Evolutionary conservation across 2,797 vertebrate species (phyloP), one percentile per base, ranked within the genome.

Genomic region (Rachycentron canadum): DNA sequence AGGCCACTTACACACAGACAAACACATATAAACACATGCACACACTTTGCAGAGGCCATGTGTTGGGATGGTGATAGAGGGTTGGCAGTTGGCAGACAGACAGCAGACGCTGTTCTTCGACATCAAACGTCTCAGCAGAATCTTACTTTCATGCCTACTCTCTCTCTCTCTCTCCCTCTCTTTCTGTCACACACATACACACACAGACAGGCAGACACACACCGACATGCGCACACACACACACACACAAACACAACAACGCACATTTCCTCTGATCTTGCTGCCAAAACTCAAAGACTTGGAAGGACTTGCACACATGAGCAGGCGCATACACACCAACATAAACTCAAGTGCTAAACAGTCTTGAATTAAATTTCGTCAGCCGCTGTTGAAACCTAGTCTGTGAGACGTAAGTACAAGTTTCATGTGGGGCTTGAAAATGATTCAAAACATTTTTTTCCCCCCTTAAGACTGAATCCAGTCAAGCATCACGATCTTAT

Each of bases 51-150:
- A 79, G 90, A 92, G 93, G 91, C 93, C 94, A 94, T 95, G 94
- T 95, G 94, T 93, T 94, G 90, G 87, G 87, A 91, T 91, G 93
- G 92, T 93, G 94, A 95, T 95, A 95, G 94, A 95, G 88, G 83
- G 90, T 67, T 92, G 90, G 88, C 89, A 88, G 88, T 93, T 95
- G 94, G 94, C 94, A 95, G 93, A 91, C 92, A 86, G 90, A 94
- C 93, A 93, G 91, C 92, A 94, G 91, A 94, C 90, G 86, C 90
- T 93, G 92, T 94, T 94, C 90, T 91, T 89, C 90, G 87, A 95
- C 95, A 95, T 95, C 93, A 96, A 95, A 95, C 91, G 86, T 94
- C 91, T 94, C 91, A 60, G 89, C 91, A 87, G 91, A 92, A 86
- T 92, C 90, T 93, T 89, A 90, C 91, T 94, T 94, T 93, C 92